Evolutionary conservation across 2,797 vertebrate genomes (phyloP).

Genomic region (Cuniculus paca): DNA sequence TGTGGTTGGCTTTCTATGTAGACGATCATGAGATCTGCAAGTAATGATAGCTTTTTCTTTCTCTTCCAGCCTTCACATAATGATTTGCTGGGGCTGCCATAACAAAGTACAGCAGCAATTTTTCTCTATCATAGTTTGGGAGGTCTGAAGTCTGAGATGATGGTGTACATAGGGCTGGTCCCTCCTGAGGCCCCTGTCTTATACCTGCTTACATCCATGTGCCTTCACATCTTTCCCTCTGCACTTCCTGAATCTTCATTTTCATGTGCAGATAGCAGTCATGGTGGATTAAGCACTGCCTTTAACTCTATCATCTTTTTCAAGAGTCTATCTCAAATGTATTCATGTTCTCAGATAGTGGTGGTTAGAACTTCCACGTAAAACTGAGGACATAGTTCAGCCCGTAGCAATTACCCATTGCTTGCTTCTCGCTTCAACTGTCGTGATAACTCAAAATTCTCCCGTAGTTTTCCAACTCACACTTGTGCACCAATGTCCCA

Average conservation of each 20-base stretch:
- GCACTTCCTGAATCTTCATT: not conserved
- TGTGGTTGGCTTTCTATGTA: not conserved
- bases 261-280: not conserved
- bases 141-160: not conserved
- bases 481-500: not conserved
- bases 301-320: not conserved
- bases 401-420: not conserved
- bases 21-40: not conserved
- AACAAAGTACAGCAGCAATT: not conserved
- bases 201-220: not conserved
- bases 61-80: slow-evolving; percentile 13
- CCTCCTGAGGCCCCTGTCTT: not conserved
- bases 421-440: not conserved
- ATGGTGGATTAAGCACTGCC: not conserved
- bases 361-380: not conserved
- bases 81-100: not conserved
- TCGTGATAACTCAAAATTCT: not conserved
- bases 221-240: not conserved
- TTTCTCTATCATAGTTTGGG: not conserved
- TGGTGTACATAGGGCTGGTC: not conserved
- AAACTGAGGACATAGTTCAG: not conserved
- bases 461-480: not conserved
- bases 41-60: not conserved
- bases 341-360: not conserved
- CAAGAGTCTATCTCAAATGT: not conserved